Base-by-base conservation (phyloP, 2,797 vertebrate genomes). In the Salarias fasciatus region DNA sequence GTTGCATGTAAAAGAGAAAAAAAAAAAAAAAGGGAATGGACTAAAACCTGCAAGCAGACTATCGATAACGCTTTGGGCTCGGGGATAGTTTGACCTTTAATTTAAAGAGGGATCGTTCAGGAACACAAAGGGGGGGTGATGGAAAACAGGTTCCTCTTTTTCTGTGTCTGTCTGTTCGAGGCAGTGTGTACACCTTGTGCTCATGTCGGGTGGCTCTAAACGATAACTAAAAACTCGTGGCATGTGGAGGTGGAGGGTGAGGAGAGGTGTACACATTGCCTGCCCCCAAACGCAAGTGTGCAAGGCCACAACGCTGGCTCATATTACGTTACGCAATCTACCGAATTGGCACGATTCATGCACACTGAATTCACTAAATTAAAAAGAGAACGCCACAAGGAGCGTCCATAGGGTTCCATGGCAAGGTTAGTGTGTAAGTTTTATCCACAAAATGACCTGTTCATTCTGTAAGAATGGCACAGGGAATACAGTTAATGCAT, bases 221-320 rank as follows among this genome's bases (percentile, higher is more conserved):
- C 85, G 77, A 83, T 85, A 71, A 90, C 85, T 80, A 87, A 89
- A 85, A 91, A 86, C 86, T 90, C 90, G 80, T 77, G 61, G 81
- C 89, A 76, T 88, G 93, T 92, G 86, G 82, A 90, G 18, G 18
- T 24, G 18, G 18, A 24, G 88, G 82, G 65, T 85, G 74, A 79
- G 86, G 82, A 83, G 91, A 91, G 91, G 91, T 92, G 71, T 91
- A 90, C 90, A 88, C 90, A 92, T 93, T 95, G 93, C 87, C 92
- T 88, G 91, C 82, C 75, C 82, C 63, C 63, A 90, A 61, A 84
- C 79, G 73, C 69, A 81, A 86, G 91, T 90, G 91, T 90, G 79
- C 79, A 66, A 61, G 53, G 36, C 59, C 80, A 80, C 79, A 86
- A 76, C 79, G 71, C 67, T 87, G 82, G 79, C 85, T 75, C 18